Evolutionary conservation across 2,113 vertebrate genomes (phyloP), one percentile per base, ranked within the genome.

Genomic region (Vidua chalybeata): DNA sequence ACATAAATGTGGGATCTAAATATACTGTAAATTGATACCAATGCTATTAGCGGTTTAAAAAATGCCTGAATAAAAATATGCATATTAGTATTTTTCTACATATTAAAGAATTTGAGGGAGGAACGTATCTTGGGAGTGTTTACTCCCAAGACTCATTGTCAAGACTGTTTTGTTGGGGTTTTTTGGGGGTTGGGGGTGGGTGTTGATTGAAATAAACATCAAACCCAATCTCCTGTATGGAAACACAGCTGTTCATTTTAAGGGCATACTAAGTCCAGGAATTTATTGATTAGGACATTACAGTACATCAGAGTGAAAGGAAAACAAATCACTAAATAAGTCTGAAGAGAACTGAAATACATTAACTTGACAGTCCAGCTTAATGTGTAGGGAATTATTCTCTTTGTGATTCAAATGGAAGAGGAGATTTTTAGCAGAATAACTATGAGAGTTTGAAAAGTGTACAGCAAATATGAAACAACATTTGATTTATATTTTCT

Each of bases 321-420:
- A 75, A 96, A 94, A 67, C 55, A 89, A 82, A 90, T 81, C 35
- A 86, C 84, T 95, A 48, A 94, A 61, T 49, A 80, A 82, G 55
- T 56, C 78, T 92, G 90, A 83, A 71, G 43, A 59, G 7, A 35
- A 71, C 72, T 89, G 85, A 94, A 96, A 96, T 92, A 46, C 80
- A 80, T 55, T 96, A 94, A 59, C 77, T 91, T 97, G 90, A 78
- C 89, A 84, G 74, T 77, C 86, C 75, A 97, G 84, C 81, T 56
- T 96, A 96, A 95, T 92, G 81, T 86, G 77, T 91, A 89, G 85
- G 84, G 91, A 95, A 98, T 97, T 94, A 83, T 84, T 95, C 64
- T 23, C 37, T 97, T 96, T 91, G 67, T 97, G 67, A 97, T 95
- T 96, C 84, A 92, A 94, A 96, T 91, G 86, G 96, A 94, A 95